These are phyloP conservation scores for Sterna hirundo DNA, from an alignment of 2,113 vertebrate species.

Conservation along the genomic window DNA sequence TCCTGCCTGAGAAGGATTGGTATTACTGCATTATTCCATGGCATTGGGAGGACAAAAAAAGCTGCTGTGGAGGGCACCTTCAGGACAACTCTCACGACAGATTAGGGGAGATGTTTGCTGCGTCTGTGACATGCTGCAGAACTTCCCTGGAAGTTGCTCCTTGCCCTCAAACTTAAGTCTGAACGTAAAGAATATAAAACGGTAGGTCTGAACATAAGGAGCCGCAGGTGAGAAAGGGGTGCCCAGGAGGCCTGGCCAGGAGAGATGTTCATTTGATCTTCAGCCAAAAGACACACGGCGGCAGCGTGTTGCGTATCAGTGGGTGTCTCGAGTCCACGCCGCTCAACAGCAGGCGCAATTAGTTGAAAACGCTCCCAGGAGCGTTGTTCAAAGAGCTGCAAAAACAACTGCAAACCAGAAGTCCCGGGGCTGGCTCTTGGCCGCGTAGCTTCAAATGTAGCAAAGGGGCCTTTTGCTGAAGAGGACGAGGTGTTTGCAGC, in stretches of 20 bases:
- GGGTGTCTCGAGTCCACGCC: not conserved
- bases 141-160: not conserved
- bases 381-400: not conserved
- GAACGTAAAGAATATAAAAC: not conserved
- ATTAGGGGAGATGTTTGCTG: not conserved
- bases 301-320: not conserved
- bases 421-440: not conserved
- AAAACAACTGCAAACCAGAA: not conserved
- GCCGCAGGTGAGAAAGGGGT: not conserved
- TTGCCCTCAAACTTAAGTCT: fast-evolving
- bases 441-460: too few species aligned
- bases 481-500: not conserved
- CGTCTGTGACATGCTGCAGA: fast-evolving
- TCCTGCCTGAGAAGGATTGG: not conserved
- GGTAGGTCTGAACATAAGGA: not conserved
- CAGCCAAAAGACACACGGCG: not conserved
- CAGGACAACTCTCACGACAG: fast-evolving
- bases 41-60: not conserved
- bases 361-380: not conserved
- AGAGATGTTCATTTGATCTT: not conserved
- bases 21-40: fast-evolving
- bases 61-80: not conserved
- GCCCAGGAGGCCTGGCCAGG: not conserved
- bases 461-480: too few species aligned
- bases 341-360: not conserved